These are phyloP conservation scores for Tachina fera DNA, from an alignment of 2,888 invertebrate species.

Conservation along the genomic window DNA sequence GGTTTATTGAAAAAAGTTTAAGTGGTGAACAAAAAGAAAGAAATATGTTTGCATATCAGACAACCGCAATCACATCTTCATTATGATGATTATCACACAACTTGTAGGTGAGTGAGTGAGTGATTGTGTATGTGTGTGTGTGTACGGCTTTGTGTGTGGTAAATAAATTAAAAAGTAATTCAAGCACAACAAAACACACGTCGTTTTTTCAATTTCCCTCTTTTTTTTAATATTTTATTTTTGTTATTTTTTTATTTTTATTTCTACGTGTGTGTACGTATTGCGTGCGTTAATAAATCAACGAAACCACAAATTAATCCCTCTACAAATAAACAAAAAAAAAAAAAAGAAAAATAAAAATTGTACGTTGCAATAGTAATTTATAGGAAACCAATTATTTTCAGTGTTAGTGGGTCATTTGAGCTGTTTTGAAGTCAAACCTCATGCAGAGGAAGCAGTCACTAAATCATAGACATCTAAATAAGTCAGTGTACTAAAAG, in stretches of 20 bases:
- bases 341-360: not conserved
- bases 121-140: not conserved
- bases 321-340: slow-evolving; percentile 56
- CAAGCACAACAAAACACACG: slow-evolving; percentile 56
- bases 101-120: not conserved
- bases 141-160: not conserved
- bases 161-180: slow-evolving; percentile 67
- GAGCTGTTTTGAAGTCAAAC: not conserved
- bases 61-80: slow-evolving; percentile 42
- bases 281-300: slow-evolving; percentile 61
- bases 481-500: not conserved
- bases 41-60: not conserved
- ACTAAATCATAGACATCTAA: not conserved
- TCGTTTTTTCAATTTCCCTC: slow-evolving; percentile 8
- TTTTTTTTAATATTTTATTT: not conserved
- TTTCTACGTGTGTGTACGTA: not conserved
- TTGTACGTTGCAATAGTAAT: slow-evolving; percentile 34
- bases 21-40: not conserved
- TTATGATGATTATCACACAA: slow-evolving; percentile 1
- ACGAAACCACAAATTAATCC: slow-evolving; percentile 76
- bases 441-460: not conserved
- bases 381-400: slow-evolving; percentile 33
- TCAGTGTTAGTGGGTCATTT: slow-evolving; percentile 20
- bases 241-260: not conserved
- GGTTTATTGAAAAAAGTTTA: slow-evolving; percentile 19